Evolutionary conservation across 2,888 invertebrate species (phyloP).

Genomic region (Hirtodrosophila alboralis): DNA sequence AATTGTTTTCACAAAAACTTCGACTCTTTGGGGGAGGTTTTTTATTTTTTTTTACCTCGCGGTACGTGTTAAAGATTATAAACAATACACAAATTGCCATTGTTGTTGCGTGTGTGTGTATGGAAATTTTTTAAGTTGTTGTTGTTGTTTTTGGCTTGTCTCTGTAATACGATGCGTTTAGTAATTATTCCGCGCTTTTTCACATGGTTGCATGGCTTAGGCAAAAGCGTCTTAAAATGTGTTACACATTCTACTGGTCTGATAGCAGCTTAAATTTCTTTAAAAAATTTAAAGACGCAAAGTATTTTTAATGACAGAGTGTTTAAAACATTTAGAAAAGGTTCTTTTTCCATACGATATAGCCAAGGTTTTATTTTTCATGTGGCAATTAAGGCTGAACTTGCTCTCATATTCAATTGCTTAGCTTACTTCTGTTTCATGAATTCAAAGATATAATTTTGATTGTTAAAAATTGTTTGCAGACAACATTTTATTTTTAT

Average conservation of each 20-base stretch:
- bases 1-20: slow-evolving; percentile 54
- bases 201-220: slow-evolving; percentile 49
- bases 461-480: too few relatives aligned
- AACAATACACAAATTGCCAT: slow-evolving; percentile 53
- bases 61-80: slow-evolving; percentile 56
- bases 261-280: too few relatives aligned
- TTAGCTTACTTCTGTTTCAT: too few relatives aligned
- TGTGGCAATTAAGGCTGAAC: too few relatives aligned
- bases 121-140: slow-evolving; percentile 5
- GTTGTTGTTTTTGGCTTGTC: slow-evolving; percentile 24
- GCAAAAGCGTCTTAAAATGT: slow-evolving; percentile 14
- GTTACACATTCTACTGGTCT: slow-evolving; percentile 16
- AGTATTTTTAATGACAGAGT: too few relatives aligned
- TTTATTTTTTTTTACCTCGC: not conserved
- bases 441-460: too few relatives aligned
- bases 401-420: too few relatives aligned
- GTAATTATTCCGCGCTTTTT: slow-evolving; percentile 50
- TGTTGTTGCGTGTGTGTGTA: slow-evolving; percentile 12
- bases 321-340: too few relatives aligned
- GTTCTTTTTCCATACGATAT: too few relatives aligned
- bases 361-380: too few relatives aligned
- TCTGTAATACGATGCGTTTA: slow-evolving; percentile 68
- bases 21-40: slow-evolving; percentile 6
- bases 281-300: too few relatives aligned
- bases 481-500: too few relatives aligned